Evolutionary conservation across 1,140 invertebrate species (phyloP), one percentile per base, ranked within the genome.

Genomic region (Thaumetopoea pityocampa): DNA sequence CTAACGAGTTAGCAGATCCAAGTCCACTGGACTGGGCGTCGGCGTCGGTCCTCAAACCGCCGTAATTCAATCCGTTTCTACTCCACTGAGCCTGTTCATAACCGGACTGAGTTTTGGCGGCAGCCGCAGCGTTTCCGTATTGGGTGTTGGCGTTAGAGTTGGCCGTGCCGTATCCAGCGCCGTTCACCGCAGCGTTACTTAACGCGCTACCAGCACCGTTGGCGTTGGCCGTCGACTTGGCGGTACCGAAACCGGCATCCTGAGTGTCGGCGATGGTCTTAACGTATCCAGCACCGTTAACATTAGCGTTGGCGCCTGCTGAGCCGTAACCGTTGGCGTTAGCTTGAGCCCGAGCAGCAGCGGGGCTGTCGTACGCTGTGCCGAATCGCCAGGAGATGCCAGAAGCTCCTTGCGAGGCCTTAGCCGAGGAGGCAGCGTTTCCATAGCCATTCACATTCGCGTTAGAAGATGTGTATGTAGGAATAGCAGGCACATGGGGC

Each of bases 321-420:
- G 52, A 41, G 17, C 65, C 65, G 15, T 10, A 20, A 8, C 63
- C 63, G 10, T 67, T 48, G 24, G 35, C 52, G 54, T 65, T 66
- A 4, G 71, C 57, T 14, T 65, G 55, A 12, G 62, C 62, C 10
- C 58, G 56, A 5, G 61, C 65, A 10, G 58, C 43, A n/a, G 38
- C 27, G n/a, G 59, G 58, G 7, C 23, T 22, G 9, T 61, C 53
- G 36, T 70, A 78, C 1, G 49, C 22, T 4, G 67, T 74, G 14
- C 72, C 72, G 47, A 80, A 73, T 17, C 57, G 63, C 76, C 76
- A 80, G 23, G 42, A 36, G 37, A 65, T 61, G 23, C 58, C 46
- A 14, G 62, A 52, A 5, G 52, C 18, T n/a, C n/a, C n/a, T 29
- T 44, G 36, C 7, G 23, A 22, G 7, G 59, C 37, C 23, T 66